Evolutionary conservation across 2,888 invertebrate genomes (phyloP).

Genomic region (Allolobophora icterica): DNA sequence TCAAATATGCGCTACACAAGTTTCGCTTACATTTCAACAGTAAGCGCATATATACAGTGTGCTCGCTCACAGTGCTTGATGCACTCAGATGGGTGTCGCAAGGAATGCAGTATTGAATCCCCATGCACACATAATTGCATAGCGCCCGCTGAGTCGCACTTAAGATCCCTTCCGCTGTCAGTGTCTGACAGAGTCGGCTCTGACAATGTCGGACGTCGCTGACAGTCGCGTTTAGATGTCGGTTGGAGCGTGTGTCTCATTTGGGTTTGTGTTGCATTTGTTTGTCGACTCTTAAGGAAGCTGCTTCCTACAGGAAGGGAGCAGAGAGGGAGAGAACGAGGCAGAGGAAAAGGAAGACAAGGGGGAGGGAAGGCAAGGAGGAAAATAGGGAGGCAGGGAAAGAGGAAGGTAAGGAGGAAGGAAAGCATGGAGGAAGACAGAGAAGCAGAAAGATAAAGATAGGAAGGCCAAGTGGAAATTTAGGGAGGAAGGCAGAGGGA

Average conservation of each 20-base stretch:
- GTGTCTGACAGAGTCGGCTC: neutral
- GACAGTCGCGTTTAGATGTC: neutral
- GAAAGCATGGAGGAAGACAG: neutral
- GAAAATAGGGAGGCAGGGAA: neutral
- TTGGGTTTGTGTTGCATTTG: neutral
- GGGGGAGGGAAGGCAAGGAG: too few relatives aligned
- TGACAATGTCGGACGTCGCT: neutral
- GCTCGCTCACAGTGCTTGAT: neutral
- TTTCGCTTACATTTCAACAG: neutral
- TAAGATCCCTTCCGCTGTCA: neutral
- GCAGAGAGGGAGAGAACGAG: neutral
- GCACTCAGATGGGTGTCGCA: neutral
- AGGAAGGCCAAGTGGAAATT: neutral
- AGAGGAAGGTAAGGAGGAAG: neutral
- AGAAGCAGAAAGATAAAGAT: neutral
- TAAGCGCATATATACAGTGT: neutral
- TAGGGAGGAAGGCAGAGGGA: neutral
- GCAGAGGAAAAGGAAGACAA: neutral
- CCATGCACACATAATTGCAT: neutral
- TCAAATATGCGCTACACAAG: neutral
- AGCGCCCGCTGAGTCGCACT: neutral
- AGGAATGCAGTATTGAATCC: neutral
- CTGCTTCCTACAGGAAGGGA: too few relatives aligned
- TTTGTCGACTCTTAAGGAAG: neutral
- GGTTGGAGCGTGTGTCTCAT: neutral